Evolutionary conservation across 2,888 invertebrate species (phyloP), one percentile per base, ranked within the genome.

Genomic region (Onchidella celtica): DNA sequence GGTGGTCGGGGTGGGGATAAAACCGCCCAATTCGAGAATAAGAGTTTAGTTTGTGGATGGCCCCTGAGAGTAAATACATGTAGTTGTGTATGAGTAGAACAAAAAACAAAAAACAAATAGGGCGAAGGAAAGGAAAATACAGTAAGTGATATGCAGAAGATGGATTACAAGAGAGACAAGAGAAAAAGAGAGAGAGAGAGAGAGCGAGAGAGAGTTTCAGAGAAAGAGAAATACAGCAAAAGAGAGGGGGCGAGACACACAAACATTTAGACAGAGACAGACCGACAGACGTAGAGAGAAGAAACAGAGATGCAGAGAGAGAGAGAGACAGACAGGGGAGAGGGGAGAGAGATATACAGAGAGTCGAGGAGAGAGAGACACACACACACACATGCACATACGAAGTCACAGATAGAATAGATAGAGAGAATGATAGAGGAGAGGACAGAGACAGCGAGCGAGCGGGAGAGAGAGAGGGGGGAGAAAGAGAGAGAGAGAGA

Each of bases 151-250:
- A 69, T 14, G n/a, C 17, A 36, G n/a, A 38, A n/a, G 24, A 6
- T 17, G 38, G 59, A 34, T 17, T 57, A 73, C 59, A 73, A 6
- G 32, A 21, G 32, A 27, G 29, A 34, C 11, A 2, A 32, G 73
- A 59, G 57, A 59, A 59, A 73, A 17, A 73, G 73, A 73, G 1
- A 73, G 59, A 59, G 59, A 59, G 57, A 55, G 29, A 57, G 59
- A 73, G 73, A 59, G 59, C 17, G 73, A 73, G 57, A 47, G 55
- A 47, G 55, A 72, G 72, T 24, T 11, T 47, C 27, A 72, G 72
- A 72, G 72, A 47, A 55, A 34, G 59, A 59, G 27, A 32, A 59
- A 73, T 57, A 34, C 11, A 57, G 59, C 32, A 32, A 73, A 3
- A 29, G 57, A 59, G n/a, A 27, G 59, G 36, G 59, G 21, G 14